Percentiles rank a stretch among this genome's conserved stretches.
phyloP scores from a whole-genome alignment of 1,140 invertebrate species.

The Xylocopa sonorina region DNA sequence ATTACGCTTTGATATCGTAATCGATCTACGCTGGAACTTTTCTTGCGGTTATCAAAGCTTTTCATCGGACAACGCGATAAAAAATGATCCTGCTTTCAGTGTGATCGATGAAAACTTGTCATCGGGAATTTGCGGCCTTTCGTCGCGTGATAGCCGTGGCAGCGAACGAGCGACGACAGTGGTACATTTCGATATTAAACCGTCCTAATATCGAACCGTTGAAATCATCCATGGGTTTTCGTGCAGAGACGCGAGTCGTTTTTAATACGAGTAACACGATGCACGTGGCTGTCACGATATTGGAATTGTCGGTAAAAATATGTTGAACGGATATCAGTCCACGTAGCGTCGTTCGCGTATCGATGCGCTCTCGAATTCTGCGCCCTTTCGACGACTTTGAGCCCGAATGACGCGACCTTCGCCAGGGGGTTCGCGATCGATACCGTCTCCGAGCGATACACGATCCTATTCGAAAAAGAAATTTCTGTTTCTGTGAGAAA shows the following conservation, averaged over 20 bases:
- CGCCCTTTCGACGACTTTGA: not conserved
- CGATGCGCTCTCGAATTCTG: too few species aligned
- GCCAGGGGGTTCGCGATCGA: too few species aligned
- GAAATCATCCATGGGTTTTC: not conserved
- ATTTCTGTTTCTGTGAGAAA: not conserved
- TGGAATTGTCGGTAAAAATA: not conserved
- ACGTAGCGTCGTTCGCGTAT: too few species aligned
- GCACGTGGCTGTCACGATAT: not conserved
- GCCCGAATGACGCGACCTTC: too few species aligned
- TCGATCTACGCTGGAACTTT: slow-evolving; percentile 1
- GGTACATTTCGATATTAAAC: slow-evolving; percentile 12
- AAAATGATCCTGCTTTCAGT: not conserved
- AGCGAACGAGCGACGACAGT: not conserved
- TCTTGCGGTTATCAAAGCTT: not conserved
- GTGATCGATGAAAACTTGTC: not conserved
- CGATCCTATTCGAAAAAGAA: too few species aligned
- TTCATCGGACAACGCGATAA: not conserved
- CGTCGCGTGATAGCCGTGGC: not conserved
- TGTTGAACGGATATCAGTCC: too few species aligned
- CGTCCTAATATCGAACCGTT: not conserved
- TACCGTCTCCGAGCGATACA: too few species aligned
- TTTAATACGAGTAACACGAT: not conserved
- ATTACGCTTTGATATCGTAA: slow-evolving; percentile 46
- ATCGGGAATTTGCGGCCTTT: not conserved
- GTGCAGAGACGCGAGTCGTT: not conserved